Base-by-base conservation (phyloP, 2,113 vertebrate genomes). In the Pterocles orientalis region DNA sequence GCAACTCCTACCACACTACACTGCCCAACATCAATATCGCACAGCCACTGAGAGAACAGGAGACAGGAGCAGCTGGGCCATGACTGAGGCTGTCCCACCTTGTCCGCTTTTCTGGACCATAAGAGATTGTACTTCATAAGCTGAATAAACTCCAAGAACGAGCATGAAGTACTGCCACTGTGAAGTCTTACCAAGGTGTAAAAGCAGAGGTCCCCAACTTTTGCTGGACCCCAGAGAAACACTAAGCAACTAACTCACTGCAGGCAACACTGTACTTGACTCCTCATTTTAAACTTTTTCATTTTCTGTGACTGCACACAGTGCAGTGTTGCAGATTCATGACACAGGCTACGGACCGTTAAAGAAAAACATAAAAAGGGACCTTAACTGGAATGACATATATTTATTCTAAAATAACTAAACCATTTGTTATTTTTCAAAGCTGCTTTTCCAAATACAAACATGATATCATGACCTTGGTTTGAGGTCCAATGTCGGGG, bases 401-500 rank as follows among this genome's bases (percentile, higher is more conserved):
- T 60, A 64, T 77, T 87, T 94, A 87, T 82, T 79, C 58, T 80
- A 80, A 87, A 92, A 70, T 43, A 91, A 82, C 60, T 50, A 73
- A 61, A 5, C 47, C 58, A 56, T 72, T 90, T 83, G 43, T 77
- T 80, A 53, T n/a, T 84, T 95, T 88, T 81, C 61, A 73, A 93
- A 97, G 65, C 56, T 79, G 62, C 21, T 93, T 82, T 89, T 48
- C 69, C 84, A 91, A 85, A 69, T 65, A 86, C 75, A 91, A 95
- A 12, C 54, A 79, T 58, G 39, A 6, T 62, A 50, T n/a, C 34
- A 1, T 66, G 92, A 89, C 89, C 91, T 92, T 61, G 53, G 80
- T 75, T 82, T 82, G 81, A 93, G 82, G 68, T 78, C 90, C 10
- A 4, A 66, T 20, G 25, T 5, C 31, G 69, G 61, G 65, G 81